Base-by-base conservation (phyloP, 2,113 vertebrate species). In the Ictidomys tridecemlineatus region DNA sequence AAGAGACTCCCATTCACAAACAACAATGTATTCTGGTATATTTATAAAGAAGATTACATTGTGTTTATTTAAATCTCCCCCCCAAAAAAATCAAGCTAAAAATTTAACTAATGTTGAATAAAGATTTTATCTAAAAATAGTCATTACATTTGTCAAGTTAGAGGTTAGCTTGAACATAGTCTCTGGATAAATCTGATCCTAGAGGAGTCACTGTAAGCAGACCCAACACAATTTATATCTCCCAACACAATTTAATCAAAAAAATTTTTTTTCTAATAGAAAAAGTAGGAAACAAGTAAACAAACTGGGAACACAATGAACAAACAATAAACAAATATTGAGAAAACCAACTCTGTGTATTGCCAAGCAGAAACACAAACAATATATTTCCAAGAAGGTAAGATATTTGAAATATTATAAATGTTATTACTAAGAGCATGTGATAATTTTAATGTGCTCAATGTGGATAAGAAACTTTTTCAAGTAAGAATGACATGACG, bases 61-160 rank as follows among this genome's bases (percentile, higher is more conserved):
- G 51, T 48, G 91, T 74, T 88, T 77, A 42, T 53, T 58, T 42
- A 82, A 88, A 82, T 26, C 13, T 2, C 72, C 87, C 83, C 13
- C 5, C 20, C 24, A 51, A 89, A 84, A 51, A 79, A 26, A 30
- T 80, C 4, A 72, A 70, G 8, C 24, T 70, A 45, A 34, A 93
- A 67, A 58, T 56, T 8, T 58, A 88, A 87, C 84, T 86, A 74
- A 84, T 58, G 45, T 16, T 70, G n/a, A 93, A 92, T 48, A 2
- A 82, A 85, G 20, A 76, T 53, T 65, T 89, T 73, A 45, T 87
- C 56, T 91, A 37, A 87, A 85, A 85, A 53, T 58, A 84, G 89
- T 63, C 18, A 2, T 88, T 91, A 85, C 34, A 3, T 91, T 96
- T 80, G 74, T 79, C 85, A 88, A 85, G 13, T 37, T 56, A 80